Conservation (phyloP, 1,140 invertebrate genomes). For the Sinonovacula constricta region DNA sequence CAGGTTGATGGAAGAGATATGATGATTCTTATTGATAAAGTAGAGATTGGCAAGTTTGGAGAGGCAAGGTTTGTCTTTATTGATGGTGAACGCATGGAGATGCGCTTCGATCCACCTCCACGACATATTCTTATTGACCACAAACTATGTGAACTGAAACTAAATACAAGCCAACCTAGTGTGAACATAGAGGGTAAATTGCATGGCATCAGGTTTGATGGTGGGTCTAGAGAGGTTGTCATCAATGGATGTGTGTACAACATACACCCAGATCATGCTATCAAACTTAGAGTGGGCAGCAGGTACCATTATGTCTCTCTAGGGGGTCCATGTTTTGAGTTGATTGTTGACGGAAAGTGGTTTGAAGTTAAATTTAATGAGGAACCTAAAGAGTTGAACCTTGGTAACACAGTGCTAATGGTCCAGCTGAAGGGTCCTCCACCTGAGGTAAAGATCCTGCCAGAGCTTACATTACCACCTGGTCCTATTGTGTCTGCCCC, state of each 20-base stretch:
- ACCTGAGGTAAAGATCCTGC: constrained; percentile 81
- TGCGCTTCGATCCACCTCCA: constrained; percentile 76
- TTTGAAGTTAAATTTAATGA: constrained; percentile 77
- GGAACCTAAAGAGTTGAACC: constrained; percentile 66
- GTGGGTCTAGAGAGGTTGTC: constrained; percentile 93
- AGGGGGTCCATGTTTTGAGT: constrained; percentile 92
- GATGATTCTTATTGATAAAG: constrained; percentile 73
- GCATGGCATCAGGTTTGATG: constrained; percentile 90
- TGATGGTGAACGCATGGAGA: constrained; percentile 64
- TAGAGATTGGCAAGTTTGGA: constrained; percentile 70
- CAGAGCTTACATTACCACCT: constrained; percentile 23
- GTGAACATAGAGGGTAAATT: constrained; percentile 84
- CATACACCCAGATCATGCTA: constrained; percentile 89
- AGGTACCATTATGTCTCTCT: constrained; percentile 89
- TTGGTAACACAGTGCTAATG: constrained; percentile 86
- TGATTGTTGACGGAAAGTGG: constrained; percentile 86
- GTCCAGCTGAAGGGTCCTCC: constrained; percentile 90
- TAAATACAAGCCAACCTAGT: constrained; percentile 90
- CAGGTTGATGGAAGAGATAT: constrained; percentile 73
- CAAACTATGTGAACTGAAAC: constrained; percentile 88
- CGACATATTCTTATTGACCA: constrained; percentile 88
- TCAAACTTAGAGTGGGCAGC: constrained; percentile 85
- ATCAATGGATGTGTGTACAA: constrained; percentile 87
- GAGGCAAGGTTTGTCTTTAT: constrained; percentile 70
- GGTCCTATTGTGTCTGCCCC: too few species aligned